phyloP scores from a whole-genome alignment of 2,888 invertebrate species.

The Xanthia togata region DNA sequence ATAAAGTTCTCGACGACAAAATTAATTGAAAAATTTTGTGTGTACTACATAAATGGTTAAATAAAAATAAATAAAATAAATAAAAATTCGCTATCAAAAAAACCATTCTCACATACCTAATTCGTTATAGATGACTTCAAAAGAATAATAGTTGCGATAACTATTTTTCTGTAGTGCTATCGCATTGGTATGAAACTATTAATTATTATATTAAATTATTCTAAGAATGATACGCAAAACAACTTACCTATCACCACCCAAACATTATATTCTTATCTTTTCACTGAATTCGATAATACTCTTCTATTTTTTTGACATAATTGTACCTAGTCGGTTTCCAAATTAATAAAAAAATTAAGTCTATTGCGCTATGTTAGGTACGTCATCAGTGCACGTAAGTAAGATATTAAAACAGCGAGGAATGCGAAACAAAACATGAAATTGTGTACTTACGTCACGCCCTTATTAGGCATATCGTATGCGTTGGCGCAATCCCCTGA shows the following conservation, averaged over 20 bases:
- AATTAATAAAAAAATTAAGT: no score
- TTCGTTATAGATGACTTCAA: slow-evolving; percentile 2
- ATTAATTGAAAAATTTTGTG: no score
- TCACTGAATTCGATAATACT: neutral
- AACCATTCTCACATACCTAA: neutral
- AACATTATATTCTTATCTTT: slow-evolving; percentile 20
- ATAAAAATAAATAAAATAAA: no score
- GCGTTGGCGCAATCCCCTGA: slow-evolving; percentile 27
- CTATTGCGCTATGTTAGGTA: slow-evolving; percentile 31
- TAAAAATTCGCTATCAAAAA: neutral
- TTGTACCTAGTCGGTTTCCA: neutral
- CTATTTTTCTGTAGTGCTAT: slow-evolving; percentile 13
- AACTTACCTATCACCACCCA: neutral
- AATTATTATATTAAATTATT: no score
- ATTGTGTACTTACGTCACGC: slow-evolving; percentile 55
- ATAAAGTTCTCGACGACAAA: neutral
- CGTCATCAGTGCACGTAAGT: slow-evolving; percentile 41
- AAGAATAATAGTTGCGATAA: slow-evolving; percentile 25
- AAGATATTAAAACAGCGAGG: slow-evolving; percentile 37
- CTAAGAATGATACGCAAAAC: slow-evolving; percentile 26
- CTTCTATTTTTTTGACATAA: neutral
- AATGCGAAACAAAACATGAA: slow-evolving; percentile 52
- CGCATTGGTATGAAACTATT: slow-evolving; percentile 7
- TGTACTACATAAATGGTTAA: no score
- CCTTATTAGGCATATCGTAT: slow-evolving; percentile 42